Base-by-base conservation (phyloP, 2,888 invertebrate genomes). In the Selenia dentaria region DNA sequence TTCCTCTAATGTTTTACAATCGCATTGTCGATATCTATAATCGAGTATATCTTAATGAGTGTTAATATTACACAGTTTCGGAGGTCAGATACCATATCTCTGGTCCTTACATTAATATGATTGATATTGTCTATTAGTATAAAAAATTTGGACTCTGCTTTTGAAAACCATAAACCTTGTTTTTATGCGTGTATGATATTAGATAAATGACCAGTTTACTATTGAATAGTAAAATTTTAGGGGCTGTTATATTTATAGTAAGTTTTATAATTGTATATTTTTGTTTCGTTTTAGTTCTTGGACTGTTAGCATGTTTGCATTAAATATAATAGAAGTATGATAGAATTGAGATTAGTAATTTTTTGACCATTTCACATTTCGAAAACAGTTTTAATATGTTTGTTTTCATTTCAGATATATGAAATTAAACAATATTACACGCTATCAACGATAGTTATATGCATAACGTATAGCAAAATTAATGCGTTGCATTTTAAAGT, bases 171-270 rank as follows among this genome's bases (percentile, higher is more conserved):
- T 74, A 64, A 54, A 77, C 75, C 72, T 78, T 66, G 74, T 78
- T 79, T 79, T 72, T 75, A 71, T 69, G 55, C 70, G 65, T 79
- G 69, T 78, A 76, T 67, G 65, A 77, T 78, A 78, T 75, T 73
- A 81, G 71, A 59, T 75, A 74, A 75, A 69, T 76, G 59, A 72
- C 67, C 58, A 64, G 71, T 83, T 84, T 84, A 77, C 89, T 90
- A 90, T 90, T 64, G 78, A 86, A 88, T 90, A 89, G 89, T 89
- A 76, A 86, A 83, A 78, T 73, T 64, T 53, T 80, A 79, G 79
- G 78, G 89, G 89, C 89, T 89, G 89, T 89, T 88, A 84, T 86
- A 83, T 87, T 84, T 83, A 82, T 83, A 79, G 64, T 83, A 79
- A 70, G 59, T 76, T 69, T 68, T 74, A 74, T 67, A 62, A 74